Evolutionary conservation across 2,888 invertebrate species (phyloP).

Genomic region (Lumbricus terrestris): DNA sequence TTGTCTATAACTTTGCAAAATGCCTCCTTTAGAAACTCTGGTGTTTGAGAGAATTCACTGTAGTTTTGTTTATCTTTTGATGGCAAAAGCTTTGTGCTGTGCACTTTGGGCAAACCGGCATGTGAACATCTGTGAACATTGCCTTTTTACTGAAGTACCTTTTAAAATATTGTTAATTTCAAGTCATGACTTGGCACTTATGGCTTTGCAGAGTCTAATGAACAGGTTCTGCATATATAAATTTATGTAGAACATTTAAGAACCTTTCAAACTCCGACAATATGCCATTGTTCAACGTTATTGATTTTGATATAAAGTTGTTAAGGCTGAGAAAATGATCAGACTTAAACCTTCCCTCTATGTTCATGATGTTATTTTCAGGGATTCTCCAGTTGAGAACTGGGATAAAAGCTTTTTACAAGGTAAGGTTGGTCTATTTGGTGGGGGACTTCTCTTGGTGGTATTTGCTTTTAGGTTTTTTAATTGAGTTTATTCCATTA

Average conservation of each 20-base stretch:
- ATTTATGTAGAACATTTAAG: too few species aligned
- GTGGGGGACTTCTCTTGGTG: neutral
- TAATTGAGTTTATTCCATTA: neutral
- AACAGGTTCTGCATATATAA: too few species aligned
- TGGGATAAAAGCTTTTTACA: conserved; percentile 53
- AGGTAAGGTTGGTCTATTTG: conserved; percentile 41
- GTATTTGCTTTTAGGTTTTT: neutral
- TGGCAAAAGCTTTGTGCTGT: neutral
- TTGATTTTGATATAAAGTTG: too few species aligned
- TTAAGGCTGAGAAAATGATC: too few species aligned
- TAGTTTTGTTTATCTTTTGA: neutral
- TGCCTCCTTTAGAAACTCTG: neutral
- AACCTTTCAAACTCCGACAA: too few species aligned
- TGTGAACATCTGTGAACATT: neutral
- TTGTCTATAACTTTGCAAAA: neutral
- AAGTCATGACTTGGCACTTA: neutral
- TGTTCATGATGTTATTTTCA: conserved; percentile 37
- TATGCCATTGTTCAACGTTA: too few species aligned
- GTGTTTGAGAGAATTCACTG: neutral
- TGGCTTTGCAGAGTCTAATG: neutral
- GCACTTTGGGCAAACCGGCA: neutral
- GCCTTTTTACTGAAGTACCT: neutral
- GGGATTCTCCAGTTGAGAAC: conserved; percentile 48
- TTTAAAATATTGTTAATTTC: neutral
- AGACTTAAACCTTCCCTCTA: neutral